Base-by-base conservation (phyloP, 2,797 vertebrate species). In the Halcyon leucocephala region DNA sequence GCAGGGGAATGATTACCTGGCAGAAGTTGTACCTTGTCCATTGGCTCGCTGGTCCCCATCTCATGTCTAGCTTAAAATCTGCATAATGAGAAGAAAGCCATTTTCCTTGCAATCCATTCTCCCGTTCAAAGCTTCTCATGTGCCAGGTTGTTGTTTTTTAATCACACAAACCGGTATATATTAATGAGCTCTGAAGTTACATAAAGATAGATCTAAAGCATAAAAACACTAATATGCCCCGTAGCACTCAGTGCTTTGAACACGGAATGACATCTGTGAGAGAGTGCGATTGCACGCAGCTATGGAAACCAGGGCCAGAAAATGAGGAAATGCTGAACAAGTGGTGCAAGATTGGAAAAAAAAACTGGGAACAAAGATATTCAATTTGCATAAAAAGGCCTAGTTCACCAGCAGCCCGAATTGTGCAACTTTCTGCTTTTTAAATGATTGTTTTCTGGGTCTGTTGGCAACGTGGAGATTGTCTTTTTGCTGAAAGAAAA, bases 101-200 rank as follows among this genome's bases (percentile, higher is more conserved):
- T 78, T 83, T 61, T 86, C 73, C 84, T 94, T 79, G 71, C 54
- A 6, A 82, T 90, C 90, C 94, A 12, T 29, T 90, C 95, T 94
- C 90, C 83, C 86, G 69, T 85, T 96, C 89, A 95, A 67, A 84
- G 88, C 74, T 95, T 57, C 86, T 92, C 86, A 31, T 41, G 65
- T 58, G 84, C 93, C 83, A 93, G 92, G 71, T 91, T 92, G 60
- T 80, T 97, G 95, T 71, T 95, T 96, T 94, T 95, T 95, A 92
- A 79, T 96, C 89, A 87, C 96, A 95, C 92, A 83, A 95, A 98
- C 95, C 88, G 82, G 90, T 85, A 82, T 94, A 95, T 96, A 96
- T 90, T 97, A 95, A 97, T 93, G 87, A 96, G 96, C 83, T 96
- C 95, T 96, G 94, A 86, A 82, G 86, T 94, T 94, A 89, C 95